Conservation (phyloP, 2,888 invertebrate genomes). For the Amiota mariae region DNA sequence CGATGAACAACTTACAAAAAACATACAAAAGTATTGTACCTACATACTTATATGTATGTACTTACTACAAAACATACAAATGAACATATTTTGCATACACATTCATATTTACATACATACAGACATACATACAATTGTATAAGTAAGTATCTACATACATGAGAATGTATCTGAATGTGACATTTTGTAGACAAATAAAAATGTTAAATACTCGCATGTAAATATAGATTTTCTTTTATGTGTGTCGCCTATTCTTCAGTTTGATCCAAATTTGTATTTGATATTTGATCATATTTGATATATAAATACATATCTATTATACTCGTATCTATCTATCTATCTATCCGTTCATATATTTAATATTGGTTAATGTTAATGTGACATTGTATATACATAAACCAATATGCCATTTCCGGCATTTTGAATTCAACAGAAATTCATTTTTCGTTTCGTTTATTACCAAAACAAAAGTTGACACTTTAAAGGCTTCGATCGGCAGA, state of each 20-base stretch:
- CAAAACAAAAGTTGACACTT: conserved; percentile 14
- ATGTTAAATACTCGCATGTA: background rate
- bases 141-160: background rate
- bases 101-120: background rate
- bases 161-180: background rate
- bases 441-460: conserved; percentile 31
- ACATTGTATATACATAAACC: conserved; percentile 40
- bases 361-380: background rate
- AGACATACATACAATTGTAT: background rate
- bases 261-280: conserved; percentile 25
- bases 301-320: background rate
- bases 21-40: conserved; percentile 1
- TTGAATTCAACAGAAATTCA: conserved; percentile 61
- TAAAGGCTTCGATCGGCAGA: background rate
- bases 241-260: background rate
- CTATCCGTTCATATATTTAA: background rate
- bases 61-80: background rate
- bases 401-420: conserved; percentile 65
- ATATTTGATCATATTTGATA: conserved; percentile 24
- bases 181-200: background rate
- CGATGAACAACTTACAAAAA: conserved; percentile 44
- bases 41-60: too few relatives aligned
- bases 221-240: background rate
- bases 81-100: conserved; percentile 7
- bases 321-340: background rate